Conservation (phyloP, 2,797 vertebrate genomes). For the Pogonophryne albipinna region DNA sequence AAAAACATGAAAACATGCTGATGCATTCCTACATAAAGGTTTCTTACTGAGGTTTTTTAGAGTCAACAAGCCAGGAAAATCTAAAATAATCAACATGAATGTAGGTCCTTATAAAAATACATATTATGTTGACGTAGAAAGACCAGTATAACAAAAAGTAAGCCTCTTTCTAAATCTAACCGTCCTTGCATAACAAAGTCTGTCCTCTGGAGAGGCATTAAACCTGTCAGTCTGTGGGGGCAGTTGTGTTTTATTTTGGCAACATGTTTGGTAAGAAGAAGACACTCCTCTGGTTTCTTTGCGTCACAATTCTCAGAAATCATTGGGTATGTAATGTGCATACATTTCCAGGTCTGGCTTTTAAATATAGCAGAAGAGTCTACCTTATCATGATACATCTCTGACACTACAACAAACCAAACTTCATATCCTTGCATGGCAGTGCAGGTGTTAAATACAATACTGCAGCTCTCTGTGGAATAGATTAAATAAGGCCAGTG, state of each 20-base stretch:
- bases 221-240: too few relatives aligned
- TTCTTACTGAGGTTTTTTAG: too few relatives aligned
- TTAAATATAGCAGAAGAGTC: not conserved
- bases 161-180: too few relatives aligned
- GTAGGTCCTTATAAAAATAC: too few relatives aligned
- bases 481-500: constrained; percentile 33
- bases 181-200: too few relatives aligned
- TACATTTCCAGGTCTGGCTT: not conserved
- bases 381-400: constrained; percentile 12
- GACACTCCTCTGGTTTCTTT: not conserved
- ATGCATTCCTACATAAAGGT: too few relatives aligned
- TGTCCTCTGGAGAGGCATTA: too few relatives aligned
- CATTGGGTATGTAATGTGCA: not conserved
- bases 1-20: too few relatives aligned
- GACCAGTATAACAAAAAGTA: too few relatives aligned
- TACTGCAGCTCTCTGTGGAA: constrained; percentile 28
- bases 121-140: too few relatives aligned
- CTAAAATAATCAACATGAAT: too few relatives aligned
- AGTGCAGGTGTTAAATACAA: constrained; percentile 39
- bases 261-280: not conserved
- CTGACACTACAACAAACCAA: not conserved
- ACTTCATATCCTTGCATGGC: not conserved
- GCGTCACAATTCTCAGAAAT: not conserved
- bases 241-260: not conserved
- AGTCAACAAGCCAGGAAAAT: too few relatives aligned